Evolutionary conservation across 1,140 invertebrate species (phyloP), one percentile per base, ranked within the genome.

Genomic region (Semibalanus balanoides): DNA sequence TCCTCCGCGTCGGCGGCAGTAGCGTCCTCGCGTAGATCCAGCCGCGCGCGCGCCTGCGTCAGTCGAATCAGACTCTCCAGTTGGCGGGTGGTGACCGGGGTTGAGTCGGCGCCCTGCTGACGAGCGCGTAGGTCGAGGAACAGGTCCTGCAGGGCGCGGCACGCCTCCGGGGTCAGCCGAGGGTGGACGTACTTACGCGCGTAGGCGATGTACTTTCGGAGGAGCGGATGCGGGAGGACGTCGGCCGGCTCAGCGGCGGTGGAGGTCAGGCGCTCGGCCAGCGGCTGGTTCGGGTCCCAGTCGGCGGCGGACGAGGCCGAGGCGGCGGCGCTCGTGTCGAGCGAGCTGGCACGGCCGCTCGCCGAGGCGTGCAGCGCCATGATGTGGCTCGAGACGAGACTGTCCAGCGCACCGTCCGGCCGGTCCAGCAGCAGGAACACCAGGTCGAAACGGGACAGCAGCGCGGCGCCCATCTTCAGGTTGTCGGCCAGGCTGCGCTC

Each of bases 401-500:
- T 87, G 83, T 96, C 93, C 78, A 91, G 86, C 79, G 89, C 85
- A 85, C 88, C 88, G 85, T 95, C 88, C 28, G 94, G 92, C 82
- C 89, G 87, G 85, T 98, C 96, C 17, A 97, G 81, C 19, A 98
- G 85, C 75, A 98, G 91, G 83, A 97, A 98, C 69, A 96, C 90
- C 71, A 98, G 85, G 86, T 98, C 95, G 85, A 98, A 98, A 84
- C 96, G 86, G 7, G 94, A 96, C 5, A 98, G 83, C 74, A 98
- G 85, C 3, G 95, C 89, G 31, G 90, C 88, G 78, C 89, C 90
- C 78, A 98, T 89, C 83, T 92, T 92, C 74, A 98, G 87, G 85
- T 98, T 98, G 85, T 97, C 93, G 11, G 89, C 86, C 0, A 98
- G 88, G 64, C 92, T 94, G 86, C 95, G 96, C 0, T 88, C 87